A percentile compares a stretch with the other conserved stretches of the same genome.
phyloP scores from a whole-genome alignment of 2,797 vertebrate species.

The Phoxinus dragarum region DNA sequence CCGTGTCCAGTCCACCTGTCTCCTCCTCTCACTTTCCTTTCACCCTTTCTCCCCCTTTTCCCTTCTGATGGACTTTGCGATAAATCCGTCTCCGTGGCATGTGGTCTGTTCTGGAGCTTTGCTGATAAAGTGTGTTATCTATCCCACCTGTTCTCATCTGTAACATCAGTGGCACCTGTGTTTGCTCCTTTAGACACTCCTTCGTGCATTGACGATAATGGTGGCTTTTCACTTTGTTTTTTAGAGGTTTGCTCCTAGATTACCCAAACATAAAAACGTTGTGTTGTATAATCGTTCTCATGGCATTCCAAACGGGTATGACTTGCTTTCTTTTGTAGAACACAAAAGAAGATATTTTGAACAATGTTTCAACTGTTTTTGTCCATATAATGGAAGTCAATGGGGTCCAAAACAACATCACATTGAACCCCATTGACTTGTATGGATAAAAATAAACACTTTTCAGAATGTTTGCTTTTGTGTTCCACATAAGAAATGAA shows the following conservation, averaged over 20 bases:
- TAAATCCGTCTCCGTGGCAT: conserved; percentile 37
- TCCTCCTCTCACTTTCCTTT: conserved; percentile 19
- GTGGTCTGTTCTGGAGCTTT: conserved; percentile 41
- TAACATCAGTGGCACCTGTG: conserved; percentile 16
- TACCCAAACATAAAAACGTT: background rate
- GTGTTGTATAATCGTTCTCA: background rate
- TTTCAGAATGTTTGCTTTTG: background rate
- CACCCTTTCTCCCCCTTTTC: conserved; percentile 8
- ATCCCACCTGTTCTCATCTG: conserved; percentile 5
- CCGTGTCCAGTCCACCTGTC: conserved; percentile 46
- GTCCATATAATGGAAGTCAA: background rate
- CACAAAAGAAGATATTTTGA: background rate
- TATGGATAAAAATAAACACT: background rate
- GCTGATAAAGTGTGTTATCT: conserved; percentile 37
- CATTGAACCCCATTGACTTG: background rate
- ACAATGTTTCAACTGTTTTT: background rate
- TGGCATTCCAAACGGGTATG: background rate
- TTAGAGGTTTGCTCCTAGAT: background rate
- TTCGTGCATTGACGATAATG: background rate
- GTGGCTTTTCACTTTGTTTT: background rate
- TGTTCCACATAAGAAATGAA: background rate
- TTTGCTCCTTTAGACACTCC: conserved; percentile 20
- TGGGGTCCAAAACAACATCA: background rate
- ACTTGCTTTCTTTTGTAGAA: background rate
- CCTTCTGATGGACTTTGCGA: conserved; percentile 26